Percentiles rank a stretch among this genome's conserved stretches.
Conservation (phyloP, 92 coral and sea anemone genomes). For the Plumapathes pennacea region DNA sequence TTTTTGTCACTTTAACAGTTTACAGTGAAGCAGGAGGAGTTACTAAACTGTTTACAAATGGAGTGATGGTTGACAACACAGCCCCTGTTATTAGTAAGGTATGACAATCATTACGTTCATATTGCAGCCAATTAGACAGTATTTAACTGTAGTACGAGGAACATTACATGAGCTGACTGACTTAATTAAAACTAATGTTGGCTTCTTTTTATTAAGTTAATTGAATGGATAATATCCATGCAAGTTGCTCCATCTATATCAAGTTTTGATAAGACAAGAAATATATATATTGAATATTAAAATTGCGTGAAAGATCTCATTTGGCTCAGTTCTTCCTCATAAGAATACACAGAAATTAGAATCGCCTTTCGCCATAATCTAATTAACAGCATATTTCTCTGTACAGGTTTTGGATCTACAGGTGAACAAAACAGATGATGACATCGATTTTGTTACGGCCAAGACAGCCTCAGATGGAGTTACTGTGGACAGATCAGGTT, state of each 20-base stretch:
- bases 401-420: slow-evolving; percentile 69
- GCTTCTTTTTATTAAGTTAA: no score
- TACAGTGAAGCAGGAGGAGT: slow-evolving; percentile 79
- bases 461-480: slow-evolving; percentile 81
- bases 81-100: slow-evolving; percentile 79
- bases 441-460: slow-evolving; percentile 66
- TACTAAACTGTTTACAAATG: slow-evolving; percentile 72
- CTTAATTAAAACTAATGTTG: neutral
- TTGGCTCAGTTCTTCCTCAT: no score
- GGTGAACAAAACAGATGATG: slow-evolving; percentile 30
- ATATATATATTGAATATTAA: no score
- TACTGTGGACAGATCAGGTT: slow-evolving; percentile 79
- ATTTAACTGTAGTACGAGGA: no score
- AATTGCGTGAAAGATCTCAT: no score
- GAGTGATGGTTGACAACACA: slow-evolving; percentile 75
- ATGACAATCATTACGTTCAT: neutral
- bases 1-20: slow-evolving; percentile 68
- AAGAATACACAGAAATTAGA: neutral
- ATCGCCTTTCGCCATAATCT: neutral
- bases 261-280: no score
- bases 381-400: neutral
- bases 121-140: no score
- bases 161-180: no score
- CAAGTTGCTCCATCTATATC: no score
- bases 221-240: no score